Evolutionary conservation across 1,140 invertebrate genomes (phyloP), one percentile per base, ranked within the genome.

Genomic region (Neodiprion virginianus): DNA sequence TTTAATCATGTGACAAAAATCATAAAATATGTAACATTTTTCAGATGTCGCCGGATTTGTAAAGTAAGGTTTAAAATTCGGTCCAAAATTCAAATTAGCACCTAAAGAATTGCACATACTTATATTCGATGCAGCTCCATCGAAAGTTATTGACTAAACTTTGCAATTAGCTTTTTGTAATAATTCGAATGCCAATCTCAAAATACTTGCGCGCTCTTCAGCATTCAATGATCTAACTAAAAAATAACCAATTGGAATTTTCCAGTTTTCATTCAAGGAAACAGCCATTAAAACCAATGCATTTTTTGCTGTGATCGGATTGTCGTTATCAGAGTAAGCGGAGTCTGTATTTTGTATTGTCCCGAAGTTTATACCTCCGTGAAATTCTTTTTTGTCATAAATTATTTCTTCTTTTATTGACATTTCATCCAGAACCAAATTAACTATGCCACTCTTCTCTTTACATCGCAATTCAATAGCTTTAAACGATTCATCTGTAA

Each of bases 171-270:
- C 73, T 9, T 80, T 69, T 50, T 81, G 67, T 10, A 79, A 28
- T 9, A 65, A 2, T 9, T 61, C 4, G 11, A 82, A 49, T 48
- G 72, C 61, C 21, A 74, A 50, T 73, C 69, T 67, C 61, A 84
- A 69, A 47, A 84, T 53, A 74, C 72, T 75, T 8, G 78, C 75
- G 17, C 74, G 72, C 75, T 82, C 67, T 10, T 66, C 7, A 28
- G 53, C 77, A 73, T 40, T 72, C 11, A 83, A 17, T 9, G 74
- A 71, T 71, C 78, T 53, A 12, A 77, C 72, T 21, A 82, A 77
- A 78, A 82, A 80, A 78, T 83, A 83, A 8, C 77, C 79, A 10
- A 84, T 49, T 21, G 84, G 82, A 74, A 84, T 72, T 75, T 83
- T 82, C 77, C 77, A 84, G 48, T 40, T 21, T 10, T 28, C 47